phyloP scores from a whole-genome alignment of 1,140 invertebrate genomes.

The Gryllus bimaculatus region DNA sequence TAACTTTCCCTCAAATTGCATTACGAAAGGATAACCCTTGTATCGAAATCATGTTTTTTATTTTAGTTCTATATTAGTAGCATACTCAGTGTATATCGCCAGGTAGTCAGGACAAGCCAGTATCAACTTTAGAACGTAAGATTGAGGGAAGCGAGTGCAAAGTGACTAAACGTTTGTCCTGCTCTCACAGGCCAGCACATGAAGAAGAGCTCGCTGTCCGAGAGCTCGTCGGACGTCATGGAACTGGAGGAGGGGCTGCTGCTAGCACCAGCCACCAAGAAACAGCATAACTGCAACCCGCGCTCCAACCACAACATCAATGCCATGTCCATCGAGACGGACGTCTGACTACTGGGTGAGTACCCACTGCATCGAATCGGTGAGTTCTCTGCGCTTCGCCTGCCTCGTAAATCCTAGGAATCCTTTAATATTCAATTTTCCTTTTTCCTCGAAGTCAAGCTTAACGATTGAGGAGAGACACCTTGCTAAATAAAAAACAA shows the following conservation, averaged over 20 bases:
- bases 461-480: too few relatives aligned
- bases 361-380: background rate
- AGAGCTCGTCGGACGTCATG: conserved; percentile 91
- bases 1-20: too few relatives aligned
- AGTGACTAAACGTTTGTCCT: background rate
- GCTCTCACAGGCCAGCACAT: conserved; percentile 63
- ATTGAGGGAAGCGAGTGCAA: too few relatives aligned
- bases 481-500: too few relatives aligned
- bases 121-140: too few relatives aligned
- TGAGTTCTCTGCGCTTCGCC: background rate
- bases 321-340: conserved; percentile 87
- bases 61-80: too few relatives aligned
- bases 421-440: too few relatives aligned
- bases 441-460: too few relatives aligned
- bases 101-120: too few relatives aligned
- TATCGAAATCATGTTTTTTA: too few relatives aligned
- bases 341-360: conserved; percentile 89
- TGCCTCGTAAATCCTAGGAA: background rate
- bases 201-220: conserved; percentile 82
- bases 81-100: too few relatives aligned
- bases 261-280: conserved; percentile 59
- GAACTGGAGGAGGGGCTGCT: conserved; percentile 85
- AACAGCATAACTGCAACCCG: conserved; percentile 72
- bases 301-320: conserved; percentile 82
- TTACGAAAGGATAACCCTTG: too few relatives aligned